Percentiles rank a stretch among this genome's conserved stretches.
phyloP scores from a whole-genome alignment of 2,888 invertebrate species.

The Choristoneura rosaceana region DNA sequence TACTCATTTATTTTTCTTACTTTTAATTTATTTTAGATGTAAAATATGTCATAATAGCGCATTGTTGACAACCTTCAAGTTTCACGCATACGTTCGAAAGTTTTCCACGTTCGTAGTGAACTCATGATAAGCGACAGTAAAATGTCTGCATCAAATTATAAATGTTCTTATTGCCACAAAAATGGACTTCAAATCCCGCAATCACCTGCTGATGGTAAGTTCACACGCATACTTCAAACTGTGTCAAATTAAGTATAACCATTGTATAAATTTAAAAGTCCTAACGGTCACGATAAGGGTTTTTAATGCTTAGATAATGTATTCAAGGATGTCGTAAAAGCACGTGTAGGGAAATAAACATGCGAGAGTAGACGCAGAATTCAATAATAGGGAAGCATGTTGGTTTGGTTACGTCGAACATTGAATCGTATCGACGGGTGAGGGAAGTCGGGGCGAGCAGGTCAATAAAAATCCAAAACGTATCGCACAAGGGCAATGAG shows the following conservation, averaged over 20 bases:
- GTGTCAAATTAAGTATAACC: neutral
- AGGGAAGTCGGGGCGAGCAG: constrained; percentile 48
- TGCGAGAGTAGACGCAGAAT: neutral
- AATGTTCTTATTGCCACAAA: constrained; percentile 24
- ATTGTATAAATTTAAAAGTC: neutral
- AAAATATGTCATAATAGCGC: neutral
- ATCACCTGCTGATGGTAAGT: constrained; percentile 25
- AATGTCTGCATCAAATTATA: constrained; percentile 15
- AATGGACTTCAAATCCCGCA: constrained; percentile 25
- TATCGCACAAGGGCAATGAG: constrained; percentile 56
- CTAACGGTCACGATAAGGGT: neutral
- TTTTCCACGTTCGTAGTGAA: neutral
- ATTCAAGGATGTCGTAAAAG: constrained; percentile 9
- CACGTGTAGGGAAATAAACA: constrained; percentile 9
- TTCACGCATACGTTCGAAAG: neutral
- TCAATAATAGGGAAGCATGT: constrained; percentile 17
- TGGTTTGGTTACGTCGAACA: constrained; percentile 43
- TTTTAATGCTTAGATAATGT: neutral
- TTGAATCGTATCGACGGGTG: constrained; percentile 40
- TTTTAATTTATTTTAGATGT: neutral
- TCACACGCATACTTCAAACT: constrained; percentile 34
- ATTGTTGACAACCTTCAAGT: constrained; percentile 3
- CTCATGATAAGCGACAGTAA: constrained; percentile 22
- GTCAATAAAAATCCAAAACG: constrained; percentile 58
- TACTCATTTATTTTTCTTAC: neutral